These are phyloP conservation scores for Octonoba sinensis DNA, from an alignment of 2,888 invertebrate genomes.

Conservation along the genomic window DNA sequence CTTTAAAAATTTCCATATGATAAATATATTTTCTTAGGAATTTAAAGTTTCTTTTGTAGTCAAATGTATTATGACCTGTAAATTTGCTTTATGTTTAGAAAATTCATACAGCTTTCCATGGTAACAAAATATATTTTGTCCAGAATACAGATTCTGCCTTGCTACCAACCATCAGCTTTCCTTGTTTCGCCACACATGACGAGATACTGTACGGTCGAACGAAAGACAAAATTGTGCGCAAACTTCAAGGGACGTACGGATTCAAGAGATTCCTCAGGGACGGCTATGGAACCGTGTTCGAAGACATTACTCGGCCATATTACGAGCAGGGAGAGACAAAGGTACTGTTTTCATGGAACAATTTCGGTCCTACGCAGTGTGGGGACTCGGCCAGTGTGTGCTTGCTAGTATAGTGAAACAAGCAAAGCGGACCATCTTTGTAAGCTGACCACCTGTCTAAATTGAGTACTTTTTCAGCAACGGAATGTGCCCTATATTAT, in stretches of 20 bases:
- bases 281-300: constrained; percentile 90
- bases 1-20: too few species aligned
- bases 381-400: too few species aligned
- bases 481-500: too few species aligned
- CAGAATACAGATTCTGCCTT: constrained; percentile 94
- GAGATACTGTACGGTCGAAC: constrained; percentile 88
- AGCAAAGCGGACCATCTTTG: too few species aligned
- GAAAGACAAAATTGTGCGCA: constrained; percentile 84
- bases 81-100: not conserved
- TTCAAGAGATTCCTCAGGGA: constrained; percentile 95
- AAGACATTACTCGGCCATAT: constrained; percentile 77
- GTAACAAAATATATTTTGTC: constrained; percentile 40
- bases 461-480: too few species aligned
- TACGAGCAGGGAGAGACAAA: constrained; percentile 66
- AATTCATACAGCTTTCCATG: not conserved
- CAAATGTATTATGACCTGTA: too few species aligned
- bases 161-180: constrained; percentile 94
- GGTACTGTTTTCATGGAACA: constrained; percentile 35
- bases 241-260: constrained; percentile 89
- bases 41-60: too few species aligned
- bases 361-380: not conserved
- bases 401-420: too few species aligned
- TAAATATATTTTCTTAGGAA: too few species aligned
- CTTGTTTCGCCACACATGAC: constrained; percentile 98
- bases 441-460: too few species aligned